phyloP scores from a whole-genome alignment of 2,113 vertebrate species.

The Ptychochromis oligacanthus region DNA sequence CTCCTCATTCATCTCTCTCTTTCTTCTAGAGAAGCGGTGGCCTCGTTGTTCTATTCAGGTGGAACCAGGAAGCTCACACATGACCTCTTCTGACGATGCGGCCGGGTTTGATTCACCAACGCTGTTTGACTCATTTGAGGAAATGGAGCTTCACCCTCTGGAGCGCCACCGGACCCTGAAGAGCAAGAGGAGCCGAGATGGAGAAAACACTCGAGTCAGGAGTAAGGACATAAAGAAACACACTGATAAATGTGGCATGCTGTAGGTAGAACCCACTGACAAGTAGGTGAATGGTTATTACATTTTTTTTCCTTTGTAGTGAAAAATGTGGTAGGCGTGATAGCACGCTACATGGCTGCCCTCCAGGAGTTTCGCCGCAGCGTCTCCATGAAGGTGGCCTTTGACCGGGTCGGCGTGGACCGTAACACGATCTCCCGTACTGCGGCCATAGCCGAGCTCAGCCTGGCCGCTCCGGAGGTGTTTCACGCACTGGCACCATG shows the following conservation, averaged over 20 bases:
- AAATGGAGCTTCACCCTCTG: neutral
- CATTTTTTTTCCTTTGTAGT: neutral
- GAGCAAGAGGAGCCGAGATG: slow-evolving; percentile 4
- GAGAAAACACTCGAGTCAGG: slow-evolving; percentile 14
- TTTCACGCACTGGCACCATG: neutral
- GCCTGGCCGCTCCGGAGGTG: slow-evolving; percentile 9
- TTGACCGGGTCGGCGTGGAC: neutral
- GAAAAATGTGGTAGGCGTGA: slow-evolving; percentile 5
- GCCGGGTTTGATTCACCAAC: neutral
- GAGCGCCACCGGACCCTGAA: neutral
- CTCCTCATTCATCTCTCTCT: neutral
- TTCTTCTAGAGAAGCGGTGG: slow-evolving; percentile 13
- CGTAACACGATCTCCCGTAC: slow-evolving; percentile 4
- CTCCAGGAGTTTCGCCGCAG: neutral
- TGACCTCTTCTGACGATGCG: neutral
- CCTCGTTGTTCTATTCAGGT: neutral
- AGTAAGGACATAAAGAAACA: neutral
- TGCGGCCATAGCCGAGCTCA: neutral
- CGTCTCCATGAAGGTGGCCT: slow-evolving; percentile 5
- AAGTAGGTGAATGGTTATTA: neutral
- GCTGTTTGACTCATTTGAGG: slow-evolving; percentile 7
- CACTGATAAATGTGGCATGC: neutral
- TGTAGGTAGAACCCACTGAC: neutral
- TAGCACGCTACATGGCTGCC: slow-evolving; percentile 4
- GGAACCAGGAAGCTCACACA: slow-evolving; percentile 9